Evolutionary conservation across 2,113 vertebrate genomes (phyloP).

Genomic region (Cephalopholis sonnerati): DNA sequence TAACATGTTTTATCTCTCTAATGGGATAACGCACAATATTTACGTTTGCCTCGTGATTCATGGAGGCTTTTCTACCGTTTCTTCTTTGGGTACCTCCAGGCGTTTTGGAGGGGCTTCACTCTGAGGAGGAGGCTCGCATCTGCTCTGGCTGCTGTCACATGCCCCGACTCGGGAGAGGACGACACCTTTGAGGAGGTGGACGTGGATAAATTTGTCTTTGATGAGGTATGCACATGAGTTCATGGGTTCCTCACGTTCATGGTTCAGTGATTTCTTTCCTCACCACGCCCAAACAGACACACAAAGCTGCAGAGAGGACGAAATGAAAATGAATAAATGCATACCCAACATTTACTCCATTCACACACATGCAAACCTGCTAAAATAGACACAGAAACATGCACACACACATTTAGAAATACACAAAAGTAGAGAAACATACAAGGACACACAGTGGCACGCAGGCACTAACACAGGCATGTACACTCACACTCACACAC

Average conservation of each 20-base stretch:
- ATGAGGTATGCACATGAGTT: constrained; percentile 88
- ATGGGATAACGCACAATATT: constrained; percentile 94
- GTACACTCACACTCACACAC: background rate
- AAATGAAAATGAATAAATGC: background rate
- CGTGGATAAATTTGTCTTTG: constrained; percentile 88
- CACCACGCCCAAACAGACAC: background rate
- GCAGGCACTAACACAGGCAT: background rate
- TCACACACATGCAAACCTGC: background rate
- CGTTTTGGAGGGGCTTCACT: constrained; percentile 91
- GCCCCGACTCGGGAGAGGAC: constrained; percentile 80
- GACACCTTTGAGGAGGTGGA: constrained; percentile 92
- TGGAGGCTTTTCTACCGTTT: constrained; percentile 61
- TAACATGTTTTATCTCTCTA: constrained; percentile 96
- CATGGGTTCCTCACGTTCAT: constrained; percentile 39
- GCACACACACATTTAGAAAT: background rate
- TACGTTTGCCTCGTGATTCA: constrained; percentile 90
- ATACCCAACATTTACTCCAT: background rate
- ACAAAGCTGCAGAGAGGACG: background rate
- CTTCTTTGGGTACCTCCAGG: constrained; percentile 88
- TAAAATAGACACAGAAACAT: background rate
- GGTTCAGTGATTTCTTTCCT: background rate
- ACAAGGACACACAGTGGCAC: background rate
- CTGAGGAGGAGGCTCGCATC: constrained; percentile 90
- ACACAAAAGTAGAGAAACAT: background rate
- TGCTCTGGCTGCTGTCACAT: constrained; percentile 84